Base-by-base conservation (phyloP, 2,113 vertebrate genomes). In the Colossoma macropomum region DNA sequence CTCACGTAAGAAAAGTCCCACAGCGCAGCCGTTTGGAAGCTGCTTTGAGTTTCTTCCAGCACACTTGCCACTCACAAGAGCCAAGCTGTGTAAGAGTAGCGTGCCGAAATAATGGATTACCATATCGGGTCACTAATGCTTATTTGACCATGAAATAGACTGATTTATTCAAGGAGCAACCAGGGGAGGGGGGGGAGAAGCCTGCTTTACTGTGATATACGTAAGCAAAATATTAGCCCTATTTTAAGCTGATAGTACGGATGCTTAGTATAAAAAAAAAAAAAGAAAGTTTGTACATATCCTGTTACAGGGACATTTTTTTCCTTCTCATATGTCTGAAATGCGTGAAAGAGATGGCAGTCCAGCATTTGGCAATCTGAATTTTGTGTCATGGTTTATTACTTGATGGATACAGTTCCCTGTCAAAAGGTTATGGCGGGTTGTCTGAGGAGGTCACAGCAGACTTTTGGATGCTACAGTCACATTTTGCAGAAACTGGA, bases 51-150 rank as follows among this genome's bases (percentile, higher is more conserved):
- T 79, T 88, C 84, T 90, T 84, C 88, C 87, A 82, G 81, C 83
- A 88, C 45, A 86, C 85, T 65, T 88, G 89, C 88, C 89, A 91
- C 80, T 90, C 50, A 30, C 77, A 80, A 79, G 84, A 91, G 89
- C 85, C 85, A 88, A 90, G 87, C 86, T 87, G 83, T 82, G 83
- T 80, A 76, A 89, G 76, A 87, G 86, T 85, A 85, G 88, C 88
- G 86, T 84, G 86, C 71, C 34, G 66, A 88, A 86, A 87, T 89
- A 91, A 87, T 73, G 66, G 80, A 90, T 92, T 87, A 90, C 89
- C 63, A 88, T 87, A 90, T 86, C 81, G 81, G 85, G 85, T 89
- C 87, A 87, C 88, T 87, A 81, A 87, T 78, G 86, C 77, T 89
- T 89, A 88, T 90, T 89, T 89, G 60, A 84, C 79, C 77, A 83